These are phyloP conservation scores for Oryzias celebensis DNA, from an alignment of 2,113 vertebrate genomes.

Conservation along the genomic window DNA sequence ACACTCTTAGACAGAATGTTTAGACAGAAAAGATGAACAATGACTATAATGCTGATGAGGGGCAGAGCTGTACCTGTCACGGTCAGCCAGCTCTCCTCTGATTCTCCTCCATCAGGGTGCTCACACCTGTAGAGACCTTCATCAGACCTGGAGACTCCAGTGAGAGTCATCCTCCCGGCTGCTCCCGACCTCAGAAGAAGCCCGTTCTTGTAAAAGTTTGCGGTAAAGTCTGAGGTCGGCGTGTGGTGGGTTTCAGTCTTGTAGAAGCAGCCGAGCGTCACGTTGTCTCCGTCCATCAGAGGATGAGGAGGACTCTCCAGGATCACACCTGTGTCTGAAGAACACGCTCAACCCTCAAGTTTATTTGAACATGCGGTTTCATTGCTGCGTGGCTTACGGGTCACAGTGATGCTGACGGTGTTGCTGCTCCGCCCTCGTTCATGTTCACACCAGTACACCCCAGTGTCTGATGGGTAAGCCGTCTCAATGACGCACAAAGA, in stretches of 20 bases:
- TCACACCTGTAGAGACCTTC: conserved; percentile 8
- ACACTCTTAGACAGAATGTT: too few relatives aligned
- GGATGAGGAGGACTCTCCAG: neutral
- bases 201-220: neutral
- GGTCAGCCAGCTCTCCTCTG: neutral
- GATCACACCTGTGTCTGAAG: neutral
- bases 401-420: conserved; percentile 2
- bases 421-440: neutral
- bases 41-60: neutral
- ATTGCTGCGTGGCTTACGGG: neutral
- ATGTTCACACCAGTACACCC: conserved; percentile 8
- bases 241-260: rapidly evolving
- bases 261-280: conserved; percentile 2
- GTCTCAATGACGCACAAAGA: neutral
- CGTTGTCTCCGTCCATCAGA: neutral
- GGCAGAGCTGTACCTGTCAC: neutral
- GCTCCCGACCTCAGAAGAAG: neutral
- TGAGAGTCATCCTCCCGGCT: neutral
- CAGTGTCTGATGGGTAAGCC: neutral
- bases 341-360: neutral
- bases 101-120: neutral
- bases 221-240: neutral
- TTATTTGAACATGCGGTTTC: neutral
- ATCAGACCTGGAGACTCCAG: neutral
- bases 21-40: too few relatives aligned